phyloP scores from a whole-genome alignment of 2,113 vertebrate species.

The Labeo catla region DNA sequence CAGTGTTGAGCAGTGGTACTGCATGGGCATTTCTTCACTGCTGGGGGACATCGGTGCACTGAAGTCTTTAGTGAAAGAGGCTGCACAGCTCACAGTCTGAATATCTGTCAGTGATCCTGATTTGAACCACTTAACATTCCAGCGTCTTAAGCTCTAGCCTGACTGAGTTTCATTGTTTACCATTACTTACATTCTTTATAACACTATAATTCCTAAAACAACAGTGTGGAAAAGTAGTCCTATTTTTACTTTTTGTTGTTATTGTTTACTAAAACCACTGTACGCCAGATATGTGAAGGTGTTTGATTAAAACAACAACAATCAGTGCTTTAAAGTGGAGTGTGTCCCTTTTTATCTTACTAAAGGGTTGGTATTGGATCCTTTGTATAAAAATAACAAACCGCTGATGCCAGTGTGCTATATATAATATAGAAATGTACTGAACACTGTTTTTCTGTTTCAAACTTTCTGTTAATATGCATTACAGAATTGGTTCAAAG shows the following conservation, averaged over 20 bases:
- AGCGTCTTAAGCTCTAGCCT: slow-evolving; percentile 45
- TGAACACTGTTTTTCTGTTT: neutral
- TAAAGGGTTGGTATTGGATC: neutral
- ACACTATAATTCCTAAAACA: neutral
- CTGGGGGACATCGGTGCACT: slow-evolving; percentile 75
- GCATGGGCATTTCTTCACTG: slow-evolving; percentile 79
- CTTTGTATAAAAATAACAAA: neutral
- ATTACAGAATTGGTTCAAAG: too few relatives aligned
- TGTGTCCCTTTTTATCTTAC: neutral
- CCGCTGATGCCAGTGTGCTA: neutral
- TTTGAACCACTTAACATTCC: slow-evolving; percentile 40
- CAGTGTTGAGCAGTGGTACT: slow-evolving; percentile 80
- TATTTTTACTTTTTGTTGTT: neutral
- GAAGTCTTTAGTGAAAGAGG: slow-evolving; percentile 76
- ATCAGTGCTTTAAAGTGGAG: neutral
- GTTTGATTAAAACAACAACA: slow-evolving; percentile 36
- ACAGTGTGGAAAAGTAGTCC: neutral
- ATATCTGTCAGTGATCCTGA: slow-evolving; percentile 16
- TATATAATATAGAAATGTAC: neutral
- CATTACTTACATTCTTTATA: neutral
- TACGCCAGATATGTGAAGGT: slow-evolving; percentile 12
- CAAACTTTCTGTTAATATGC: too few relatives aligned
- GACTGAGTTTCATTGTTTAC: neutral
- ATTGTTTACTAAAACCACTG: neutral
- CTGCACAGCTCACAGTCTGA: slow-evolving; percentile 80